Conservation (phyloP, 2,797 vertebrate species). For the Macropus fuliginosus region DNA sequence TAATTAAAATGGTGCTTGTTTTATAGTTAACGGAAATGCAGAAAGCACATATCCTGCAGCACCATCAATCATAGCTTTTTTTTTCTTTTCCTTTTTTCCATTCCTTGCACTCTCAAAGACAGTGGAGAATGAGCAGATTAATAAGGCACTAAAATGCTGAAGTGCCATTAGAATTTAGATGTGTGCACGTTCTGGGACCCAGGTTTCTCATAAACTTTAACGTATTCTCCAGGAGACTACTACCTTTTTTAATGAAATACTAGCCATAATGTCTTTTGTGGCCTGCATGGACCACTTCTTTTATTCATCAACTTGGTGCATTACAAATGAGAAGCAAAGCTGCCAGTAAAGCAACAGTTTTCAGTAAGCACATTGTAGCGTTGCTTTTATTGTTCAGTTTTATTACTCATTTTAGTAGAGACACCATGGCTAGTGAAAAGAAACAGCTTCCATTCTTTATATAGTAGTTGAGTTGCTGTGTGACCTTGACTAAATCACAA, state of each 20-base stretch:
- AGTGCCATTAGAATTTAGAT: constrained; percentile 51
- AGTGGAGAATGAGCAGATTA: constrained; percentile 68
- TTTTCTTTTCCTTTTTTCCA: constrained; percentile 31
- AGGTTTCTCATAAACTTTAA: constrained; percentile 52
- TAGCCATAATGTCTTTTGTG: constrained; percentile 46
- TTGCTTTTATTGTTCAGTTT: constrained; percentile 13
- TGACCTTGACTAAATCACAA: constrained; percentile 31
- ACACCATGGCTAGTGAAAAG: constrained; percentile 22
- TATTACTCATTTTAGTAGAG: constrained; percentile 28
- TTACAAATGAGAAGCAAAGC: constrained; percentile 12
- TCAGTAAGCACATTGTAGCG: constrained; percentile 35
- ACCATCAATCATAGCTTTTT: constrained; percentile 64
- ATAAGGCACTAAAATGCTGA: constrained; percentile 66
- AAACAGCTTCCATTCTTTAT: not conserved
- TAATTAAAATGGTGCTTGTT: constrained; percentile 78
- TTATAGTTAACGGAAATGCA: constrained; percentile 76
- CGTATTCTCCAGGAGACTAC: constrained; percentile 38
- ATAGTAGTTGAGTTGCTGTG: not conserved
- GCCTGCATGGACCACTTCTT: constrained; percentile 20
- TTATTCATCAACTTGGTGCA: constrained; percentile 42
- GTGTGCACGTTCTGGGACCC: not conserved
- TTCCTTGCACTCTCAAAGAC: constrained; percentile 67
- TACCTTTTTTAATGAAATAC: constrained; percentile 51
- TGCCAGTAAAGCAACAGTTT: constrained; percentile 45
- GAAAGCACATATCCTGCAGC: constrained; percentile 64